A percentile compares a stretch with the other conserved stretches of the same genome.
Conservation (phyloP, 2,888 invertebrate genomes). For the Caenorhabditis sulstoni region DNA sequence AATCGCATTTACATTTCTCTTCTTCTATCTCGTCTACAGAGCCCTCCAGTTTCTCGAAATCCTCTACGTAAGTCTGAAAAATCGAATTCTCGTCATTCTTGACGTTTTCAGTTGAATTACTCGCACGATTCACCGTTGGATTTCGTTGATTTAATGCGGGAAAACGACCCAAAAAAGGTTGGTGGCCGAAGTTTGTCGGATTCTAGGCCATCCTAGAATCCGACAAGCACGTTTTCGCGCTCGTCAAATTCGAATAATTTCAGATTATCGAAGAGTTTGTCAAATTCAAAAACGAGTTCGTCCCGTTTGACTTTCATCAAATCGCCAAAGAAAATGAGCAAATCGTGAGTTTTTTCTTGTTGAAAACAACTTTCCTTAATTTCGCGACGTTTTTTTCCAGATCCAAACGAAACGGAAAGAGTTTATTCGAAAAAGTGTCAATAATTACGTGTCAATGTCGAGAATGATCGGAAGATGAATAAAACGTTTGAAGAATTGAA, state of each 20-base stretch:
- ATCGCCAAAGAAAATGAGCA: conserved; percentile 38
- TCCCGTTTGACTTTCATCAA: conserved; percentile 35
- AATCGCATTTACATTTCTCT: background rate
- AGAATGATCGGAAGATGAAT: conserved; percentile 1
- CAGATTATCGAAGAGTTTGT: conserved; percentile 27
- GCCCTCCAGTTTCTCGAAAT: conserved; percentile 10
- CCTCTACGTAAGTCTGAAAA: conserved; percentile 23
- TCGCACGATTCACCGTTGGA: conserved; percentile 31
- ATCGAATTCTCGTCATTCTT: background rate
- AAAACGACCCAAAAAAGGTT: conserved; percentile 25
- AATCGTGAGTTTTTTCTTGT: conserved; percentile 4
- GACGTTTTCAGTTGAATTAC: conserved; percentile 24
- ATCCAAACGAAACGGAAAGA: conserved; percentile 11
- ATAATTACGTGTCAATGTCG: conserved; percentile 4
- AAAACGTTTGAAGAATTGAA: background rate
- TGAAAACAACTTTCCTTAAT: no score
- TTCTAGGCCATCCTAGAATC: no score
- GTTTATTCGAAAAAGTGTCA: conserved; percentile 25
- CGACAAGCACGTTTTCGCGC: background rate
- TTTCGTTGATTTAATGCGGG: conserved; percentile 33
- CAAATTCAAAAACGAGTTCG: conserved; percentile 22
- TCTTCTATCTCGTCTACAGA: conserved; percentile 21
- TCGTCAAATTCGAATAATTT: background rate
- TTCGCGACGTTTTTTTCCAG: background rate
- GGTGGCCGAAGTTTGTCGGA: background rate